phyloP scores from a whole-genome alignment of 2,888 invertebrate species.

The Heliconius sara region DNA sequence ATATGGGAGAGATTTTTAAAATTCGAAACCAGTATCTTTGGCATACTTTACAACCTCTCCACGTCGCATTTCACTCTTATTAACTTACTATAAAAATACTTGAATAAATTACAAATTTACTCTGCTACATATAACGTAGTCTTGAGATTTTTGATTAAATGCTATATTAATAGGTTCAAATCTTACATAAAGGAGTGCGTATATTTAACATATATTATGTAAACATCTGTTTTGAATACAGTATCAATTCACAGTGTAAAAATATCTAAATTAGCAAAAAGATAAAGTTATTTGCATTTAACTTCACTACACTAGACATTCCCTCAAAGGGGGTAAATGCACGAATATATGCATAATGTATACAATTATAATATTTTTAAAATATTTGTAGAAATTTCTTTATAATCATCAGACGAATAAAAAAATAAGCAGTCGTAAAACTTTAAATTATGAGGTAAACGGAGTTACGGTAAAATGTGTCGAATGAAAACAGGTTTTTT shows the following conservation, averaged over 20 bases:
- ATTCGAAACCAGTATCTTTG: conserved; percentile 51
- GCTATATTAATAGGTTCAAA: too few relatives aligned
- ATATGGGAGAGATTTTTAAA: conserved; percentile 48
- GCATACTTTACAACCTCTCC: conserved; percentile 49
- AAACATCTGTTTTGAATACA: not conserved
- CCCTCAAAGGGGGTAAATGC: not conserved
- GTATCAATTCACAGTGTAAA: not conserved
- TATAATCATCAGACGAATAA: not conserved
- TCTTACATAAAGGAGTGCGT: too few relatives aligned
- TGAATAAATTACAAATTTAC: conserved; percentile 21
- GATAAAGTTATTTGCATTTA: not conserved
- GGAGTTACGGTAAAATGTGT: conserved; percentile 17
- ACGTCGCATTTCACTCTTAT: conserved; percentile 49
- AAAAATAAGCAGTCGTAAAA: conserved; percentile 3
- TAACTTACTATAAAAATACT: conserved; percentile 35
- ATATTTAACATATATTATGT: too few relatives aligned
- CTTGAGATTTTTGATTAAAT: too few relatives aligned
- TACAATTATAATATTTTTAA: not conserved
- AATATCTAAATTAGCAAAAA: not conserved
- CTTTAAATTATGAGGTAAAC: conserved; percentile 9
- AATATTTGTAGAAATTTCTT: not conserved
- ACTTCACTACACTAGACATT: not conserved
- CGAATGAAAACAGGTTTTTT: conserved; percentile 19
- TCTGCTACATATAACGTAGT: too few relatives aligned
- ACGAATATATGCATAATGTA: not conserved